phyloP scores from a whole-genome alignment of 2,797 vertebrate genomes.

The Salmo trutta region DNA sequence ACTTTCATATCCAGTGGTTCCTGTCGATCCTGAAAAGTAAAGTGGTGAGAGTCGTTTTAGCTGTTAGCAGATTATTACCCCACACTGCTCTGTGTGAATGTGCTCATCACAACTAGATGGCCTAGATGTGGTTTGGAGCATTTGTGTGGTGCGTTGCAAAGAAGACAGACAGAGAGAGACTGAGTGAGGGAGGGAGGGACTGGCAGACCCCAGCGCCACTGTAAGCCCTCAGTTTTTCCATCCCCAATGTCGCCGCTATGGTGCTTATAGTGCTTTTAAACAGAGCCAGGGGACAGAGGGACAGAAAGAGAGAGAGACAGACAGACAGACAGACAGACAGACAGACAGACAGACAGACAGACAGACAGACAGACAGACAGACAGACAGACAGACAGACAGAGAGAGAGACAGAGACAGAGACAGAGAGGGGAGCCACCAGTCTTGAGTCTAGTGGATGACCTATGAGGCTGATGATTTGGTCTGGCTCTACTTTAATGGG shows the following conservation, averaged over 20 bases:
- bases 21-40: constrained; percentile 57
- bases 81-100: constrained; percentile 76
- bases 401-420: constrained; percentile 26
- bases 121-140: constrained; percentile 81
- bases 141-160: constrained; percentile 78
- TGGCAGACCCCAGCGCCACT: constrained; percentile 57
- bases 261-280: constrained; percentile 36
- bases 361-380: constrained; percentile 41
- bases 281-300: constrained; percentile 59
- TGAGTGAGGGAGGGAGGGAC: constrained; percentile 16
- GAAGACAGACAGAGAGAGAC: constrained; percentile 64
- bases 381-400: neutral
- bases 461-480: constrained; percentile 69
- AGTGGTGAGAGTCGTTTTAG: constrained; percentile 64
- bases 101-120: constrained; percentile 76
- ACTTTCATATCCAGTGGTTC: constrained; percentile 62
- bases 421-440: constrained; percentile 62
- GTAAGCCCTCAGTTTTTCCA: constrained; percentile 75
- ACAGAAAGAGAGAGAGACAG: constrained; percentile 14
- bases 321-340: neutral
- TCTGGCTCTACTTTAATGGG: constrained; percentile 56
- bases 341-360: constrained; percentile 1
- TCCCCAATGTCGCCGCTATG: constrained; percentile 64
- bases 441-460: constrained; percentile 55
- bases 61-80: constrained; percentile 74